Evolutionary conservation across 2,113 vertebrate genomes (phyloP).

Genomic region (Trematocara variabile): DNA sequence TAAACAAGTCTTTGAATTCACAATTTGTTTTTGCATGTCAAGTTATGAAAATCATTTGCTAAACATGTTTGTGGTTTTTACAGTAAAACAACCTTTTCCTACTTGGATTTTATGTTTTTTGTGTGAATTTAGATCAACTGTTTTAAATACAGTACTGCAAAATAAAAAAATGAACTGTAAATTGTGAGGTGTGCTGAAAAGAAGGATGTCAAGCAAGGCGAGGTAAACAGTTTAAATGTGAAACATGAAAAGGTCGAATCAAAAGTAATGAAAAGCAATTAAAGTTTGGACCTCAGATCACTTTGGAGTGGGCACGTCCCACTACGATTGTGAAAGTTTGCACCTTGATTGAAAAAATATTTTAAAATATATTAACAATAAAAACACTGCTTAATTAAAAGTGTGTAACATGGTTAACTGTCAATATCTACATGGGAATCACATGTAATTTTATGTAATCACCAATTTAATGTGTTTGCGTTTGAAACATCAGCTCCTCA

Average conservation of each 20-base stretch:
- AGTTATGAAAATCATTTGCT: neutral
- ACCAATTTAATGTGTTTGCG: neutral
- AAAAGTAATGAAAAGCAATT: neutral
- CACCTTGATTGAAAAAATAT: neutral
- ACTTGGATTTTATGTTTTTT: neutral
- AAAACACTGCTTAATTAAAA: neutral
- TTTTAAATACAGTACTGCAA: neutral
- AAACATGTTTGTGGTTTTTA: neutral
- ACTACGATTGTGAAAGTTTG: fast-evolving
- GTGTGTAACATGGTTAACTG: neutral
- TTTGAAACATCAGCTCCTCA: neutral
- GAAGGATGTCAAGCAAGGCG: neutral
- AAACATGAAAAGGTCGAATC: neutral
- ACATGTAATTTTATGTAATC: too few species aligned
- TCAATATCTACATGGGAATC: neutral
- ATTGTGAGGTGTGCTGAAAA: neutral
- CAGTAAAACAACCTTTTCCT: neutral
- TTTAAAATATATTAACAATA: neutral
- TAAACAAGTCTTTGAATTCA: neutral
- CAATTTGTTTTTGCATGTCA: neutral
- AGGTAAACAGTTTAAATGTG: neutral
- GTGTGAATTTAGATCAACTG: neutral
- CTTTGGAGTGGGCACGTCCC: neutral
- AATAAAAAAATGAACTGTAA: neutral
- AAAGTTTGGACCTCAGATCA: neutral